Evolutionary conservation across 2,888 invertebrate genomes (phyloP), one percentile per base, ranked within the genome.

Genomic region (Aspidiotus destructor): DNA sequence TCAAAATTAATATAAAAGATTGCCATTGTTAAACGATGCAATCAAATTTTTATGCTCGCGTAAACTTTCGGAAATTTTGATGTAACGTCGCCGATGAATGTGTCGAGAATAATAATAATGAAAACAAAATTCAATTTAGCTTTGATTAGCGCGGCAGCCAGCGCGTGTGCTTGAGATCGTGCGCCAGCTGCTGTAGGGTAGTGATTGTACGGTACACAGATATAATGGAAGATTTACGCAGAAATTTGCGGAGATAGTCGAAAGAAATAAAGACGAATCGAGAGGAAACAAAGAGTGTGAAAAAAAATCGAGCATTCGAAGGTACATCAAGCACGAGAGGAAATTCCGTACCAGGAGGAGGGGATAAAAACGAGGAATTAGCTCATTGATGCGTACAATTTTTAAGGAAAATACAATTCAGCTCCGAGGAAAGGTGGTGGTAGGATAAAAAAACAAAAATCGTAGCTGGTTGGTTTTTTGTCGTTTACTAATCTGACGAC

Each of bases 331-430:
- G 9, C 48, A 44, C 13, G 48, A 13, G 48, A 13, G n/a, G 48
- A 48, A 48, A 48, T 28, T 28, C 28, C 28, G 48, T 48, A n/a
- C 10, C 2, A 48, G 2, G 10, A n/a, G 41, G 41, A 57, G 63
- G 15, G 28, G 53, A 53, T 53, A 53, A 53, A 63, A 63, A 63
- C 63, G 63, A 63, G 63, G 63, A 63, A 63, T 63, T 63, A 63
- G 63, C 63, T 63, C 63, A 63, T 63, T 54, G 63, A 63, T 63
- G 63, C 41, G 63, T 63, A 41, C 63, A 48, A 63, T 63, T 41
- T 28, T 48, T 48, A 48, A 48, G 48, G 48, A 48, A 48, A 48
- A 48, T 48, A 48, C 48, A n/a, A 6, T 6, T 13, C 48, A 48
- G 48, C 48, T 48, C n/a, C n/a, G n/a, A 48, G n/a, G 48, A 28